A percentile compares a stretch with the other conserved stretches of the same genome.
Conservation (phyloP, 2,888 invertebrate genomes). For the Drosophila lutescens region DNA sequence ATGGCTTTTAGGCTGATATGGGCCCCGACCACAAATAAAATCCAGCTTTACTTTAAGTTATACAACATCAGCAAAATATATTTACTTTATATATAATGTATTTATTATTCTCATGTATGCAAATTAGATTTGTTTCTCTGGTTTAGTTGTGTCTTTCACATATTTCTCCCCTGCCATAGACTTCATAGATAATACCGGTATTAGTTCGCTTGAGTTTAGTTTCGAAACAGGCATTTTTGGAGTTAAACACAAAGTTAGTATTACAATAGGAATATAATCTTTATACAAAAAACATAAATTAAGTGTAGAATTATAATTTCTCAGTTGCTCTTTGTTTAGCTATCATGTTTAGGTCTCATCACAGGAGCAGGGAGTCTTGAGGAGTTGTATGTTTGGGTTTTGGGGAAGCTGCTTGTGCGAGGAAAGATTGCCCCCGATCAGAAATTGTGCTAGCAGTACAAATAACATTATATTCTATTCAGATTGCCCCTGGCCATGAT, state of each 20-base stretch:
- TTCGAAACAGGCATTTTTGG: slow-evolving; percentile 52
- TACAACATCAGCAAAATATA: slow-evolving; percentile 72
- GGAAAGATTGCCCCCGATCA: slow-evolving; percentile 17
- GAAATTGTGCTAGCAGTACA: slow-evolving; percentile 58
- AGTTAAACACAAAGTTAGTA: slow-evolving; percentile 47
- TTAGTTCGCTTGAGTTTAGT: slow-evolving; percentile 63
- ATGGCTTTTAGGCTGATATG: no score
- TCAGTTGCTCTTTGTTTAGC: slow-evolving; percentile 23
- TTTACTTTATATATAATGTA: slow-evolving; percentile 44
- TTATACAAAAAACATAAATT: slow-evolving; percentile 62
- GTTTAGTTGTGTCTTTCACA: slow-evolving; percentile 67
- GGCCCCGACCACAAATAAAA: slow-evolving; percentile 13
- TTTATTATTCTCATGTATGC: slow-evolving; percentile 35
- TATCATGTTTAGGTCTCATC: slow-evolving; percentile 31
- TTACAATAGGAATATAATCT: slow-evolving; percentile 23
- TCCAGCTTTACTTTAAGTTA: slow-evolving; percentile 20
- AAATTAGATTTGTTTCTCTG: slow-evolving; percentile 56
- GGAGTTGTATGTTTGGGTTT: slow-evolving; percentile 10
- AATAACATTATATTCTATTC: slow-evolving; percentile 36
- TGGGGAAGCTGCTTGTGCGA: slow-evolving; percentile 16
- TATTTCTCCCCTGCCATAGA: slow-evolving; percentile 46
- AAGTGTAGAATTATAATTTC: slow-evolving; percentile 36
- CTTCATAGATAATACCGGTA: slow-evolving; percentile 61
- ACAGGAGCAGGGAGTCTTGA: slow-evolving; percentile 37
- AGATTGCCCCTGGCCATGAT: slow-evolving; percentile 32